Base-by-base conservation (phyloP, 2,797 vertebrate genomes). In the Masticophis lateralis region DNA sequence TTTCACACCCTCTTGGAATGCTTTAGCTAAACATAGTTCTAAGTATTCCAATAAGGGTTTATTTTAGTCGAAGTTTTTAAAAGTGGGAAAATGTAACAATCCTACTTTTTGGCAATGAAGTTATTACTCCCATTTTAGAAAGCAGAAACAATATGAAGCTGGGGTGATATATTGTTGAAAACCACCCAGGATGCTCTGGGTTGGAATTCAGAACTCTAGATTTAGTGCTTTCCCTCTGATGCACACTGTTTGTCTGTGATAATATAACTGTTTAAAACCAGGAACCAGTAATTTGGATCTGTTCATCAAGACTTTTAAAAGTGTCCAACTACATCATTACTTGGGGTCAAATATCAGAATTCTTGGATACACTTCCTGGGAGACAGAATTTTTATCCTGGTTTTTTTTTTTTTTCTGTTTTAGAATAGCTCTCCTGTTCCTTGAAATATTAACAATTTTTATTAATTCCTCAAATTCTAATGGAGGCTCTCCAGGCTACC, bases 361-460 rank as follows among this genome's bases (percentile, higher is more conserved):
- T 66, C 74, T 88, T 69, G 4, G 66, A 86, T 57, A 88, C 2
- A 20, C 55, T 63, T 74, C 61, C 63, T 88, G 55, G 69, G 88
- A 86, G 9, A 28, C 12, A 55, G 66, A 53, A 51, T 28, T n/a
- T 93, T 53, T 13, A 66, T 22, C 53, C n/a, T 37, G n/a, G 5
- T 91, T 32, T 86, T 20, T 88, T 27, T 86, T 20, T 79, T 18
- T 66, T 56, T n/a, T 2, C 28, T 28, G 37, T 1, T 92, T 32
- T 28, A 28, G 89, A 43, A 93, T 88, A 94, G 57, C 53, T 57
- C 60, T 69, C 59, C 89, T 66, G n/a, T 93, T 91, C 91, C 20
- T 63, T 61, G 86, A 88, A 66, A 37, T 37, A 61, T 63, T 94
- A 91, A 91, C 63, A 66, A 56, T 83, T 66, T 94, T 63, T 91